Conservation (phyloP, 2,113 vertebrate genomes). For the Sakesphorus luctuosus region DNA sequence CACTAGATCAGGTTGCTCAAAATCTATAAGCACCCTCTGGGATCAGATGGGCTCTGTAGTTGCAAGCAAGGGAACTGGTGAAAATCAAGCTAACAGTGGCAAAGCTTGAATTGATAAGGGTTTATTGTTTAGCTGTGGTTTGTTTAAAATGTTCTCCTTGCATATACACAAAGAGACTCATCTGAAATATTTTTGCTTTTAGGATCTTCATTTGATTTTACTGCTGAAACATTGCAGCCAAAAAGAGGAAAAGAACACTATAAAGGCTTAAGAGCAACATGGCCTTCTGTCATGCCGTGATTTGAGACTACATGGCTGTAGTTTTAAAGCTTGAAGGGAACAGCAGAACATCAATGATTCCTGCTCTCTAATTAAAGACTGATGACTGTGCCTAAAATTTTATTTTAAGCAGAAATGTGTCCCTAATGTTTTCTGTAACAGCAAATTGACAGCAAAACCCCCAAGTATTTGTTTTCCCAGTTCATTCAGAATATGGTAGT, state of each 20-base stretch:
- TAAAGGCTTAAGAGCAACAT: neutral
- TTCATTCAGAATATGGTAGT: neutral
- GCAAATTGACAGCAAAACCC: slow-evolving; percentile 31
- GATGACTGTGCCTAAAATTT: slow-evolving; percentile 57
- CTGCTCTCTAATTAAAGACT: slow-evolving; percentile 69
- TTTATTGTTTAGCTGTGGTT: neutral
- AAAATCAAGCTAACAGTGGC: neutral
- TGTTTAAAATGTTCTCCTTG: neutral
- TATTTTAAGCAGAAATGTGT: slow-evolving; percentile 43
- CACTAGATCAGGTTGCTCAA: neutral
- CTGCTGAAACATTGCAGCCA: neutral
- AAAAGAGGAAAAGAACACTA: neutral
- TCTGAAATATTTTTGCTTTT: slow-evolving; percentile 20
- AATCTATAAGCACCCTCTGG: neutral
- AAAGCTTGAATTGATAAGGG: neutral
- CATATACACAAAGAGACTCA: neutral
- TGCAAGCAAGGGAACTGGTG: neutral
- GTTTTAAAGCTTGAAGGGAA: slow-evolving; percentile 30
- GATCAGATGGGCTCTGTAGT: neutral
- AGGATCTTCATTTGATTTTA: slow-evolving; percentile 27
- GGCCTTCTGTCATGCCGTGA: slow-evolving; percentile 20
- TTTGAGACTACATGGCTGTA: neutral
- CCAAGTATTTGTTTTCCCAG: neutral
- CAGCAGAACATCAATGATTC: slow-evolving; percentile 59
- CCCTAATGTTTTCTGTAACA: slow-evolving; percentile 43